Evolutionary conservation across 2,113 vertebrate genomes (phyloP).

Genomic region (Cyanocitta stelleri): DNA sequence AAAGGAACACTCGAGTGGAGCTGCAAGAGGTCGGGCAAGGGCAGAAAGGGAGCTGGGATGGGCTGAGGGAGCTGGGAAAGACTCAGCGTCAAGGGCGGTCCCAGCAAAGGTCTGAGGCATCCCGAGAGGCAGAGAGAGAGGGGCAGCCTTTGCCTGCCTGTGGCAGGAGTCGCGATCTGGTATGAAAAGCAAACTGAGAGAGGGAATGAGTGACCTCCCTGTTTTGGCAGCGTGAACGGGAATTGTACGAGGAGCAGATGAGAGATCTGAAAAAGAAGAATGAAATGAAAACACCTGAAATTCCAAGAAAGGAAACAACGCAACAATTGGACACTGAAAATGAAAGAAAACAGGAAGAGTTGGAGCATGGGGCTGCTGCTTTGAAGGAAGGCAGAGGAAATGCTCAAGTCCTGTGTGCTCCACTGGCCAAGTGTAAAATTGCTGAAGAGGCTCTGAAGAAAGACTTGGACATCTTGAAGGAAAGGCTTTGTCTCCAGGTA

Average conservation of each 20-base stretch:
- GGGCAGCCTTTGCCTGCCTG: not conserved
- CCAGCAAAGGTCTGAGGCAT: not conserved
- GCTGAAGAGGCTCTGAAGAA: slow-evolving; percentile 8
- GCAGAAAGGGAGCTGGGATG: not conserved
- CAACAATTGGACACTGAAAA: no score
- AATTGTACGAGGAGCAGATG: not conserved
- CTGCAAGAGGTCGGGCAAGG: not conserved
- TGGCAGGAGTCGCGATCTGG: not conserved
- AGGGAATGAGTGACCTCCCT: not conserved
- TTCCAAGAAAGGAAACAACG: no score
- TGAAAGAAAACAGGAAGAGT: no score
- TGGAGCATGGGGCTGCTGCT: no score
- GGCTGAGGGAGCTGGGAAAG: not conserved
- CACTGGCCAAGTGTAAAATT: no score
- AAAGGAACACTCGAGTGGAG: not conserved
- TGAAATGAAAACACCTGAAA: no score
- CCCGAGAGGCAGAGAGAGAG: not conserved
- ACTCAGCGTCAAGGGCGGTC: accelerated
- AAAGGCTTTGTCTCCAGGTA: no score
- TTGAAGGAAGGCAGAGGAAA: no score
- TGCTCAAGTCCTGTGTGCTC: no score
- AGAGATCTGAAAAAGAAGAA: no score
- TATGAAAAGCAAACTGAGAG: not conserved
- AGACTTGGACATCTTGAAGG: no score
- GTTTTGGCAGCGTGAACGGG: slow-evolving; percentile 54